These are phyloP conservation scores for Rhabditoides inermis DNA, from an alignment of 2,888 invertebrate genomes.

Conservation along the genomic window DNA sequence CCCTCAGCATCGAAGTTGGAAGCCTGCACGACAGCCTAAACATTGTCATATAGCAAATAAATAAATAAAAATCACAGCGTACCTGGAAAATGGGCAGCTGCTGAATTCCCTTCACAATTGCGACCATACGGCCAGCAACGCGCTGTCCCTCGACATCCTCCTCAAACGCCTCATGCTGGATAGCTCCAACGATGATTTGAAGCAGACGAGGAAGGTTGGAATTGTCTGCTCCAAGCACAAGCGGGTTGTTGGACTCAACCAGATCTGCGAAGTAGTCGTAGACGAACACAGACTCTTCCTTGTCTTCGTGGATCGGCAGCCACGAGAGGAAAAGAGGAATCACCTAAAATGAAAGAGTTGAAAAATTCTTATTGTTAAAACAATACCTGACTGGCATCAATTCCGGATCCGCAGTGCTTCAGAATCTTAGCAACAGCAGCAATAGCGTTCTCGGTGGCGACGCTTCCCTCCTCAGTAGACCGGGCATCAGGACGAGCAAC, in stretches of 20 bases:
- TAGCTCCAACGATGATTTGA: no score
- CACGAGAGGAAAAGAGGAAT: slow-evolving; percentile 64
- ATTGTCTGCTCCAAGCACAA: slow-evolving; percentile 76
- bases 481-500: slow-evolving; percentile 30
- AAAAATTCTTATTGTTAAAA: not conserved
- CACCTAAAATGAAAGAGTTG: slow-evolving; percentile 19
- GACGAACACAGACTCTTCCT: slow-evolving; percentile 87
- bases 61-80: no score
- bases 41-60: no score
- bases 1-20: no score
- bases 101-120: no score
- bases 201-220: slow-evolving; percentile 85
- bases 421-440: slow-evolving; percentile 93
- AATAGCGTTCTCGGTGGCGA: slow-evolving; percentile 92
- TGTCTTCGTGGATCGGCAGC: slow-evolving; percentile 91
- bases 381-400: slow-evolving; percentile 25
- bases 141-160: no score
- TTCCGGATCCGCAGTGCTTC: slow-evolving; percentile 25
- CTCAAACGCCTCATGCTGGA: no score
- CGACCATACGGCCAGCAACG: no score
- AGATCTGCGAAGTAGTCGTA: slow-evolving; percentile 91
- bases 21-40: no score
- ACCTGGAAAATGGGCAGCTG: no score
- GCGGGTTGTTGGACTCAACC: slow-evolving; percentile 66
- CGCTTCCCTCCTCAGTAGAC: slow-evolving; percentile 32